phyloP scores from a whole-genome alignment of 1,140 invertebrate species.

The Acarapis woodi region DNA sequence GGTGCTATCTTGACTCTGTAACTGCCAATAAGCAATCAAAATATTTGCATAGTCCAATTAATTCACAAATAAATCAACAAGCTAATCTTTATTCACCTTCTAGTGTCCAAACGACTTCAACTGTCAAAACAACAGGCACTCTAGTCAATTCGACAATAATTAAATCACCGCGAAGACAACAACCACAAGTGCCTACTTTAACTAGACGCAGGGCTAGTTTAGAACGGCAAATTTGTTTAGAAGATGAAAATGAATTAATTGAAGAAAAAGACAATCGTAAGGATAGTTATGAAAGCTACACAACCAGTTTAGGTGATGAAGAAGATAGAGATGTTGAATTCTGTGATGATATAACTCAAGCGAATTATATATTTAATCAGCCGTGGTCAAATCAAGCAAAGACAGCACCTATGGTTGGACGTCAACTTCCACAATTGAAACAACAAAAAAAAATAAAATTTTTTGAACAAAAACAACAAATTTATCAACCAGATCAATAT shows the following conservation, averaged over 20 bases:
- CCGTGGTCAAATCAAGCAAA: neutral
- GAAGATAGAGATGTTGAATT: constrained; percentile 3
- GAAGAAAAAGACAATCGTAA: constrained; percentile 8
- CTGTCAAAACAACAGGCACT: too few relatives aligned
- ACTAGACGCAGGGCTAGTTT: constrained; percentile 42
- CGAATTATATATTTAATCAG: neutral
- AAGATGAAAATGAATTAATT: constrained; percentile 28
- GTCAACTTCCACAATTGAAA: constrained; percentile 3
- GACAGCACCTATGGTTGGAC: neutral
- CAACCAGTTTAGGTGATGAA: constrained; percentile 3
- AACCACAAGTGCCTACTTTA: constrained; percentile 13
- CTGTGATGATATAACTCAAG: neutral
- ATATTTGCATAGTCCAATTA: too few relatives aligned
- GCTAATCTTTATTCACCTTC: too few relatives aligned
- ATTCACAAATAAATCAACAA: too few relatives aligned
- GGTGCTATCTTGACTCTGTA: too few relatives aligned
- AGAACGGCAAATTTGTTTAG: constrained; percentile 31
- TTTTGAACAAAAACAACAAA: neutral
- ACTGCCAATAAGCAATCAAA: too few relatives aligned
- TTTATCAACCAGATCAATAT: neutral
- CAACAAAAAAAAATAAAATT: neutral
- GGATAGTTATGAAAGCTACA: constrained; percentile 11
- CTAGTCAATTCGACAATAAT: neutral
- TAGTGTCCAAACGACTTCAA: too few relatives aligned
- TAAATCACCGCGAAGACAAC: neutral